A percentile compares a stretch with the other conserved stretches of the same genome.
Conservation (phyloP, 2,113 vertebrate genomes). For the Pandion haliaetus region DNA sequence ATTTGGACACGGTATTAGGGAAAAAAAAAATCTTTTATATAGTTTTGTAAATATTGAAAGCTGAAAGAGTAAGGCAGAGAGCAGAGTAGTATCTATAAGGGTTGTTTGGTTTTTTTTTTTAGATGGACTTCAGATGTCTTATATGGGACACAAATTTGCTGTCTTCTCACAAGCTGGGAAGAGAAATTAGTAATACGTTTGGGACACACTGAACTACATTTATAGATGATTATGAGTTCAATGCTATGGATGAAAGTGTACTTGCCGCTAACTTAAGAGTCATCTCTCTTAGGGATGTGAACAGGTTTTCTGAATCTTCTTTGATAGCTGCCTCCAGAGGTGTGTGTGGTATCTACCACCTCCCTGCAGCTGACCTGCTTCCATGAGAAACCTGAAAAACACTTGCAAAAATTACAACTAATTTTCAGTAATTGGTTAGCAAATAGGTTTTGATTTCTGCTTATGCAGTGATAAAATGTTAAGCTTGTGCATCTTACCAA, state of each 20-base stretch:
- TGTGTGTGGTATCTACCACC: neutral
- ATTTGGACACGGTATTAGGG: neutral
- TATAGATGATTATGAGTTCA: neutral
- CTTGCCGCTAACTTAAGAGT: neutral
- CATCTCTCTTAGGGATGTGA: neutral
- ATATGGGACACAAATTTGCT: neutral
- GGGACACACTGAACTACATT: neutral
- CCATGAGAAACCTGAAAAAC: neutral
- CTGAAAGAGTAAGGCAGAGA: neutral
- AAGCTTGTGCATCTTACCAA: neutral
- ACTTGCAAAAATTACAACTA: neutral
- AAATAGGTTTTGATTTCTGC: neutral
- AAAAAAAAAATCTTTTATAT: neutral
- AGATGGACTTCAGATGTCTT: neutral
- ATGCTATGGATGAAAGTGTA: neutral
- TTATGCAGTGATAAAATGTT: neutral
- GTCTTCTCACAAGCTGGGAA: neutral
- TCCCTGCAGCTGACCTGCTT: neutral
- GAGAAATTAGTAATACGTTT: neutral
- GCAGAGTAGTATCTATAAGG: neutral
- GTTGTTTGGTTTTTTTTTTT: neutral
- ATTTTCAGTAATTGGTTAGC: neutral
- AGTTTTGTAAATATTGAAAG: neutral
- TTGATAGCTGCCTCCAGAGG: neutral
- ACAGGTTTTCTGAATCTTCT: neutral